These are phyloP conservation scores for Drosophila sucinea DNA, from an alignment of 1,140 invertebrate genomes.

Conservation along the genomic window DNA sequence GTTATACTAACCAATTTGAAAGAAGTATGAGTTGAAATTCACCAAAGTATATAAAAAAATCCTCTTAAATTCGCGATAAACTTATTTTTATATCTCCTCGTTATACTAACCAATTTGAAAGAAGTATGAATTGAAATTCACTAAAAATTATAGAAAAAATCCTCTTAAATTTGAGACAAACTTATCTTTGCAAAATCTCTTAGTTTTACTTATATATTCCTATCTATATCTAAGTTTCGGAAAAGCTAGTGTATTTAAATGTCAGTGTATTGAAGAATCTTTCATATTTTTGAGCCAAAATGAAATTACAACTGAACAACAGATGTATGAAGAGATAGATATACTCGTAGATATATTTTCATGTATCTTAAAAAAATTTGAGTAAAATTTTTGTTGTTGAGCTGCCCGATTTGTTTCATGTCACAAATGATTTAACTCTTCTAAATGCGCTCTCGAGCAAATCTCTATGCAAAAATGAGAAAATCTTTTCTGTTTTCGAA, in stretches of 20 bases:
- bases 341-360: background rate
- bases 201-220: too few relatives aligned
- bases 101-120: too few relatives aligned
- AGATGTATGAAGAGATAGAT: constrained; percentile 28
- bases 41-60: too few relatives aligned
- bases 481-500: constrained; percentile 14
- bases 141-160: too few relatives aligned
- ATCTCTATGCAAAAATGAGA: constrained; percentile 29
- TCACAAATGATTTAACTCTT: constrained; percentile 73
- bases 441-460: constrained; percentile 23
- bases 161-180: too few relatives aligned
- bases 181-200: too few relatives aligned
- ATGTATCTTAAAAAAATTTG: constrained; percentile 3
- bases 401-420: constrained; percentile 69
- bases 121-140: too few relatives aligned
- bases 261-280: background rate
- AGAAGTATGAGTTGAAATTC: too few relatives aligned
- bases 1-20: too few relatives aligned
- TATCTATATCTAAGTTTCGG: too few relatives aligned
- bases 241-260: constrained; percentile 17
- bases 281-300: constrained; percentile 33
- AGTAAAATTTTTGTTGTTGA: constrained; percentile 25
- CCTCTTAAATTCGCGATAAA: too few relatives aligned
- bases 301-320: constrained; percentile 21
- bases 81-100: too few relatives aligned